These are phyloP conservation scores for Parnassius apollo DNA, from an alignment of 2,888 invertebrate species.

Conservation along the genomic window DNA sequence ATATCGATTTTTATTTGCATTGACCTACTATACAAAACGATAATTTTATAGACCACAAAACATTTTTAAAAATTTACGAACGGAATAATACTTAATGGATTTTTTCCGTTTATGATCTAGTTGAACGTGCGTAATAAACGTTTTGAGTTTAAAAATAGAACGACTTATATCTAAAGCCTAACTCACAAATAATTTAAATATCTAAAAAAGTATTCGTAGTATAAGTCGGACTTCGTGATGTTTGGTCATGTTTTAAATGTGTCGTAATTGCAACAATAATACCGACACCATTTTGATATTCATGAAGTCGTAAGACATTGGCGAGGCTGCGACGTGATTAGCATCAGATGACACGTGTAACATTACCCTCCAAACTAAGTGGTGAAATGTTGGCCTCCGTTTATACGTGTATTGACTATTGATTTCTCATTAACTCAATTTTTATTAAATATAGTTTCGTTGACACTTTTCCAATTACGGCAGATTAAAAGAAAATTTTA, in stretches of 20 bases:
- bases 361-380: slow-evolving; percentile 36
- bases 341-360: slow-evolving; percentile 37
- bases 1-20: too few relatives aligned
- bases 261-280: slow-evolving; percentile 50
- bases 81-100: too few relatives aligned
- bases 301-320: slow-evolving; percentile 44
- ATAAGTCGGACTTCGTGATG: slow-evolving; percentile 1
- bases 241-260: slow-evolving; percentile 38
- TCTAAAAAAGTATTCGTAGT: slow-evolving; percentile 1
- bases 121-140: too few relatives aligned
- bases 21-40: too few relatives aligned
- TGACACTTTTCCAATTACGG: too few relatives aligned
- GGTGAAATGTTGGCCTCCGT: slow-evolving; percentile 37
- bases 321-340: slow-evolving; percentile 49
- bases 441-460: too few relatives aligned
- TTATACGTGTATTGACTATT: slow-evolving; percentile 28
- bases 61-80: too few relatives aligned
- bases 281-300: slow-evolving; percentile 38
- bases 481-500: too few relatives aligned
- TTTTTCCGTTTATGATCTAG: too few relatives aligned
- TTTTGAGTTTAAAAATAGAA: too few relatives aligned
- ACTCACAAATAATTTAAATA: not conserved
- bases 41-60: too few relatives aligned
- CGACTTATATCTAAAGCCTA: too few relatives aligned
- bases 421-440: slow-evolving; percentile 27